Percentiles rank a stretch among this genome's conserved stretches.
Evolutionary conservation across 2,797 vertebrate species (phyloP).

Genomic region (Chromobotia macracanthus): DNA sequence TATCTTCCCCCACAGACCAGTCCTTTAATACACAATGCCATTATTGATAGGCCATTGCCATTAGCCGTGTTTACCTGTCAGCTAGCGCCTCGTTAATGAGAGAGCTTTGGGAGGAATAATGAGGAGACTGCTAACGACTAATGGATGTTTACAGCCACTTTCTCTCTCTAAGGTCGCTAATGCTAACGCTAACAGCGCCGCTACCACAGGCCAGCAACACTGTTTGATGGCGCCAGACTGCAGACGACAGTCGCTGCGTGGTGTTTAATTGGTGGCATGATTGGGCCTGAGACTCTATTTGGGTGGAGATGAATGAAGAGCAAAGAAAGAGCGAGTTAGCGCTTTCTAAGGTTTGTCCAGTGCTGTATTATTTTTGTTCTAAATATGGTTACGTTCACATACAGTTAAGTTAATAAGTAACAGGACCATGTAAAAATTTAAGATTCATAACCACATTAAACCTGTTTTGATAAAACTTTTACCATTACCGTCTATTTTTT

Average conservation of each 20-base stretch:
- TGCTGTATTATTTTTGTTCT: too few species aligned
- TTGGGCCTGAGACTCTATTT: slow-evolving; percentile 72
- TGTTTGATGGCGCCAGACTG: slow-evolving; percentile 15
- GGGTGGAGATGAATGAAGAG: slow-evolving; percentile 55
- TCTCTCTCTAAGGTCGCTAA: slow-evolving; percentile 69
- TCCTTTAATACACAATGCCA: slow-evolving; percentile 83
- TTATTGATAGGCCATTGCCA: slow-evolving; percentile 92
- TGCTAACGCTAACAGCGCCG: slow-evolving; percentile 57
- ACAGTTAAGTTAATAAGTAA: too few species aligned
- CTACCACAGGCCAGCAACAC: slow-evolving; percentile 6
- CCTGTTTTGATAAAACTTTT: too few species aligned
- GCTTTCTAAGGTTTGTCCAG: slow-evolving; percentile 37
- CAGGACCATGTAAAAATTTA: too few species aligned
- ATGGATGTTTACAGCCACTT: slow-evolving; percentile 88
- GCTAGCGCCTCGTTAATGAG: slow-evolving; percentile 88
- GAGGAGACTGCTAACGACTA: slow-evolving; percentile 87
- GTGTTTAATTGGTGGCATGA: slow-evolving; percentile 74
- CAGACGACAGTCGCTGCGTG: slow-evolving; percentile 19
- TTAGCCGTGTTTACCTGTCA: slow-evolving; percentile 94
- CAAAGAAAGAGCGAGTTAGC: slow-evolving; percentile 57
- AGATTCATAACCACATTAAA: too few species aligned
- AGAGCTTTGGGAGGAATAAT: slow-evolving; percentile 91
- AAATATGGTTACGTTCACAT: too few species aligned
- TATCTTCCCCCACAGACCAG: slow-evolving; percentile 67
- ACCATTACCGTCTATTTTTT: too few species aligned